These are phyloP conservation scores for Tiliacea citrago DNA, from an alignment of 2,888 invertebrate species.

Conservation along the genomic window DNA sequence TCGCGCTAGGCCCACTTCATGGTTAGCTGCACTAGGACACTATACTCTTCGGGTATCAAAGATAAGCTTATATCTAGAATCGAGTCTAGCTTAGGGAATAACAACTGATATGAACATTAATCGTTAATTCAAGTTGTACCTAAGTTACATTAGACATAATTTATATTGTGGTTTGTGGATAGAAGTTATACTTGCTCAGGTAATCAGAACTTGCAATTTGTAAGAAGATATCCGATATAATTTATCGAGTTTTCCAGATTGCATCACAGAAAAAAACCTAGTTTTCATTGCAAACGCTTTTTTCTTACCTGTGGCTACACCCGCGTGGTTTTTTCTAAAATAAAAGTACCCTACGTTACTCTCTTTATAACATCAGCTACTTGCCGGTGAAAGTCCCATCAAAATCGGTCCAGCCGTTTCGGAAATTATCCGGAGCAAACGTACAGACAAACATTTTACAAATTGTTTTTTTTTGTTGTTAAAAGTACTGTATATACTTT, in stretches of 20 bases:
- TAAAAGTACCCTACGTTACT: too few species aligned
- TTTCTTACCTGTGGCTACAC: background rate
- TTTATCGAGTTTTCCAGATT: conserved; percentile 1
- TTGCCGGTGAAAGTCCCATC: too few species aligned
- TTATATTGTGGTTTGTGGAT: conserved; percentile 28
- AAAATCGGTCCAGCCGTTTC: too few species aligned
- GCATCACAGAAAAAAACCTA: background rate
- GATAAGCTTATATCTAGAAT: conserved; percentile 43
- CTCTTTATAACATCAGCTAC: too few species aligned
- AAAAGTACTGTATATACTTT: too few species aligned
- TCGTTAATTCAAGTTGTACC: conserved; percentile 5
- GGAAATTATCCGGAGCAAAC: too few species aligned
- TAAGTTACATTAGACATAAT: conserved; percentile 27
- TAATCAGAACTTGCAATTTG: conserved; percentile 33
- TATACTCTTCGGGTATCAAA: conserved; percentile 5
- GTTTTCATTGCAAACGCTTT: background rate
- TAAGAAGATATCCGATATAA: conserved; percentile 32
- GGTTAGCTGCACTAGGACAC: conserved; percentile 1
- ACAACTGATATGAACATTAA: conserved; percentile 25
- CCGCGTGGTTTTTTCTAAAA: too few species aligned
- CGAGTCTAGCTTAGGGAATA: conserved; percentile 11
- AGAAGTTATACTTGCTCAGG: conserved; percentile 3
- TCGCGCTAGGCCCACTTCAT: background rate
- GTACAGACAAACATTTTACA: too few species aligned
- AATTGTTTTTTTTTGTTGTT: too few species aligned